Evolutionary conservation across 2,888 invertebrate species (phyloP).

Genomic region (Molanna angustata): DNA sequence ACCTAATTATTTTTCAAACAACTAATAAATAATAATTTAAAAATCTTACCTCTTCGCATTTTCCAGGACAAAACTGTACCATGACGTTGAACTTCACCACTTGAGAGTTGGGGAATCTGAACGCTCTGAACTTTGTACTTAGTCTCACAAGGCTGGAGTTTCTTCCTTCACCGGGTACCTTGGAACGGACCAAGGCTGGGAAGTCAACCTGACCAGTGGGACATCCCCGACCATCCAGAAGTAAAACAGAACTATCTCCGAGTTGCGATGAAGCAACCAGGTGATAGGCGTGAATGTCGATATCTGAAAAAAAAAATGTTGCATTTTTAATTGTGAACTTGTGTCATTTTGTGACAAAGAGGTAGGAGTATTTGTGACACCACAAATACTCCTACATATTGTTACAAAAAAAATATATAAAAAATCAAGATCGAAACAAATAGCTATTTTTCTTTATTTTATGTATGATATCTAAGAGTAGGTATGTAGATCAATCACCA

Average conservation of each 20-base stretch:
- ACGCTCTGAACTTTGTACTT: conserved; percentile 71
- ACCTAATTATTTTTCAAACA: too few species aligned
- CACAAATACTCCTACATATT: too few species aligned
- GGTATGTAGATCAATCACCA: too few species aligned
- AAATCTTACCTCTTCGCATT: conserved; percentile 20
- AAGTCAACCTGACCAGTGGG: conserved; percentile 70
- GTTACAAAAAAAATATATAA: too few species aligned
- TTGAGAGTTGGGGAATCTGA: conserved; percentile 83
- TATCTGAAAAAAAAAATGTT: conserved; percentile 7
- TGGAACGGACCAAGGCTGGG: conserved; percentile 48
- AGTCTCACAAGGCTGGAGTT: conserved; percentile 42
- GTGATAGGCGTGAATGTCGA: conserved; percentile 73
- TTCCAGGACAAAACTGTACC: conserved; percentile 73
- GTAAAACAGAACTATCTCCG: conserved; percentile 68
- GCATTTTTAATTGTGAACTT: too few species aligned
- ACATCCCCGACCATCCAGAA: conserved; percentile 77
- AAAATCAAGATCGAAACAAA: too few species aligned
- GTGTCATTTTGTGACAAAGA: too few species aligned
- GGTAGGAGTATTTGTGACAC: too few species aligned
- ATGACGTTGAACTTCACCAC: conserved; percentile 78
- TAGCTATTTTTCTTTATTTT: too few species aligned
- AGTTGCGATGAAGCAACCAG: conserved; percentile 75
- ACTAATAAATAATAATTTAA: too few species aligned
- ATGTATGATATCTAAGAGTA: too few species aligned
- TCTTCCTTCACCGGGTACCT: background rate